Base-by-base conservation (phyloP, 2,888 invertebrate species). In the Pandemis corylana region DNA sequence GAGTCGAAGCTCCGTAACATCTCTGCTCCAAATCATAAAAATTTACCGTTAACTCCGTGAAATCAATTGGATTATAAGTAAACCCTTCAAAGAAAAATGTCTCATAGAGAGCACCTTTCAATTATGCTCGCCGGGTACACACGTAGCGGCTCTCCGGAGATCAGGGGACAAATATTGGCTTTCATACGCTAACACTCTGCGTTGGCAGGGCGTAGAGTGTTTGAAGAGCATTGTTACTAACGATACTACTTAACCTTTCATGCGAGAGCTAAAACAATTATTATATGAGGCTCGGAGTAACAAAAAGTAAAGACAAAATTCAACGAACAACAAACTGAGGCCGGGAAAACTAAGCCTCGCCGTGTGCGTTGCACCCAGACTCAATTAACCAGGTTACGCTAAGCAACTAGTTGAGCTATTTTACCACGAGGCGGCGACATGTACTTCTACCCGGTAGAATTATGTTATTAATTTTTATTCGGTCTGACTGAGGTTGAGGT, bases 141-240 rank as follows among this genome's bases (percentile, higher is more conserved):
- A 72, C 10, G 36, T 5, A 59, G 28, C 66, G 75, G 77, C 75
- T 81, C 64, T 78, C 76, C 63, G 75, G 80, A 82, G 85, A 84
- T 84, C 85, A 83, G 82, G 84, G 80, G 83, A 83, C 82, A 88
- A 90, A 90, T 88, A 90, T 91, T 89, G 82, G 84, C 85, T 83
- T 82, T 84, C 81, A 83, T 83, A 85, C 46, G 53, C 66, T 59
- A 62, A 64, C 59, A 71, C 42, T 44, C 42, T 36, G 28, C 7
- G 64, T 46, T 56, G n/a, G 59, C 36, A 72, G 67, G 76, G 61
- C 68, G 64, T 51, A 65, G 65, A 71, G 70, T 71, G 70, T 72
- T 72, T 68, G 68, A 68, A 36, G 68, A 73, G 72, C 68, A 72
- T 64, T 62, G 68, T 76, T 66, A 64, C 36, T 66, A 72, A 56